Conservation (phyloP, 2,888 invertebrate species). For the Agrochola litura region DNA sequence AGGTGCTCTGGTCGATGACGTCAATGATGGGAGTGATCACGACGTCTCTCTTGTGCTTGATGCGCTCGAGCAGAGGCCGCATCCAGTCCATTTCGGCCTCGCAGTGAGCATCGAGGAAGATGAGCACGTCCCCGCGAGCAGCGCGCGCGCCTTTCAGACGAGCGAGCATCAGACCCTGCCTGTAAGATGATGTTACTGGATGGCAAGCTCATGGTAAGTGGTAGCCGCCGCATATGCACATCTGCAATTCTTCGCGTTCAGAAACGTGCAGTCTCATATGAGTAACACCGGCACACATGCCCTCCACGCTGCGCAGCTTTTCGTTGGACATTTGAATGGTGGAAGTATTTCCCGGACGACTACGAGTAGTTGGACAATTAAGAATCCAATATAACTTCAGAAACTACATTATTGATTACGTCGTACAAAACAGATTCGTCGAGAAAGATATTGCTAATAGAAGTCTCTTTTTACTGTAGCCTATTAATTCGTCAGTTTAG, state of each 20-base stretch:
- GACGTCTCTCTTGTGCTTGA: slow-evolving; percentile 91
- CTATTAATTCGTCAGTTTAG: neutral
- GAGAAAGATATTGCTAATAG: neutral
- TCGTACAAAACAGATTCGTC: neutral
- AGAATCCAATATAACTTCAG: neutral
- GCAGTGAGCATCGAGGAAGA: slow-evolving; percentile 98
- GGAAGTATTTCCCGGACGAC: neutral
- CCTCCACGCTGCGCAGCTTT: neutral
- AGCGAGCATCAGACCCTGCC: slow-evolving; percentile 97
- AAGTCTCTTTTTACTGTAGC: too few species aligned
- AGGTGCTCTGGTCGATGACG: slow-evolving; percentile 94
- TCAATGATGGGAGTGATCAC: slow-evolving; percentile 98
- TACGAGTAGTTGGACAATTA: neutral
- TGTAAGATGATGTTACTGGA: slow-evolving; percentile 66
- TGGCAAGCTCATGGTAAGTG: neutral
- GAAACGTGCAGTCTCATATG: neutral
- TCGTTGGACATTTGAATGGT: neutral
- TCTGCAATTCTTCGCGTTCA: neutral
- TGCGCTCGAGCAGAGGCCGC: slow-evolving; percentile 95
- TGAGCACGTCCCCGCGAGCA: slow-evolving; percentile 95
- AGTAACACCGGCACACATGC: too few species aligned
- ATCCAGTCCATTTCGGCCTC: slow-evolving; percentile 95
- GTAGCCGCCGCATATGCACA: neutral
- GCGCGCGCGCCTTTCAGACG: slow-evolving; percentile 95
- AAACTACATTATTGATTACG: neutral